phyloP scores from a whole-genome alignment of 2,113 vertebrate genomes.

The Pontoporia blainvillei region DNA sequence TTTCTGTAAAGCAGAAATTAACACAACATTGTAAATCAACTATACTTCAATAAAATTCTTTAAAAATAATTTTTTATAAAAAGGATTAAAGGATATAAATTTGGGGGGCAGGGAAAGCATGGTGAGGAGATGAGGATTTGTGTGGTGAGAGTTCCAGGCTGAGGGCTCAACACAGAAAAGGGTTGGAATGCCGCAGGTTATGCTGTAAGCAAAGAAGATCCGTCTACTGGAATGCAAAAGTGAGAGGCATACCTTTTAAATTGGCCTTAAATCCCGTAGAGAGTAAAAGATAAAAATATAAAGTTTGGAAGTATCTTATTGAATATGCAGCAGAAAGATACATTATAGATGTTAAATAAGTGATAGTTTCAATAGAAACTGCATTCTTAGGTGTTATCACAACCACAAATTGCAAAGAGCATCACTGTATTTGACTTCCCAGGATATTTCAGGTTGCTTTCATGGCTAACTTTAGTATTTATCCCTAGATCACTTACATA shows the following conservation, averaged over 20 bases:
- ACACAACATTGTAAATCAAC: too few species aligned
- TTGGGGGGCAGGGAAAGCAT: fast-evolving
- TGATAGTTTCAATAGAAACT: not conserved
- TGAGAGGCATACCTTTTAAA: not conserved
- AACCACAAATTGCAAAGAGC: not conserved
- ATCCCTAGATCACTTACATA: not conserved
- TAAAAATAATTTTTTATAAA: too few species aligned
- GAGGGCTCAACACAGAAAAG: not conserved
- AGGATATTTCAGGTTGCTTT: not conserved
- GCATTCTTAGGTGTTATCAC: not conserved
- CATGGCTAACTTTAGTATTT: not conserved
- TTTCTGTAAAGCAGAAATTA: too few species aligned
- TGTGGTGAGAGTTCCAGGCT: not conserved
- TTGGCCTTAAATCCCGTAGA: not conserved
- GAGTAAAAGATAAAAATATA: not conserved
- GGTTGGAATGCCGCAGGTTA: fast-evolving
- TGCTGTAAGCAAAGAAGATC: not conserved
- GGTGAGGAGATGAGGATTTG: not conserved
- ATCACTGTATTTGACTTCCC: not conserved
- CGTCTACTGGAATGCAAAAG: not conserved
- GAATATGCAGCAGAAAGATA: not conserved
- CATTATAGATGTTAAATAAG: not conserved
- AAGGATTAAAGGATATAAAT: not conserved
- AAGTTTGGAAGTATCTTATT: not conserved
- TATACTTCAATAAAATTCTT: too few species aligned